Conservation (phyloP, 2,888 invertebrate genomes). For the Aporophyla nigra region DNA sequence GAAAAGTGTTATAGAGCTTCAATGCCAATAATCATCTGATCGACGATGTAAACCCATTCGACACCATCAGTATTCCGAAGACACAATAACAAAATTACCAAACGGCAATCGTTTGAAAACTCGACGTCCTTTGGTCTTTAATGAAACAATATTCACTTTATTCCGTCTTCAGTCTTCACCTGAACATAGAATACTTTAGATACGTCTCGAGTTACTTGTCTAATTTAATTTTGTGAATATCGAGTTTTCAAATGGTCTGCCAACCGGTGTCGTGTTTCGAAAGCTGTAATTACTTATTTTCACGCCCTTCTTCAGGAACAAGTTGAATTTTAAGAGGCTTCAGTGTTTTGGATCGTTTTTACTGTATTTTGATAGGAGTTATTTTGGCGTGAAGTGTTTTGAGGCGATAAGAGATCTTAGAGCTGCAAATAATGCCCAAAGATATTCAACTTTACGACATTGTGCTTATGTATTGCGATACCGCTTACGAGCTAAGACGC, state of each 20-base stretch:
- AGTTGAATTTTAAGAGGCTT: slow-evolving; percentile 45
- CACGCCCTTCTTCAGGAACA: slow-evolving; percentile 29
- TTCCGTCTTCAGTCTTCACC: slow-evolving; percentile 42
- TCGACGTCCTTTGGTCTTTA: slow-evolving; percentile 37
- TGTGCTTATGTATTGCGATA: background rate
- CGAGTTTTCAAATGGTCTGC: slow-evolving; percentile 41
- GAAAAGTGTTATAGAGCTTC: background rate
- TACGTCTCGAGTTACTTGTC: slow-evolving; percentile 37
- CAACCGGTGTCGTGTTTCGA: slow-evolving; percentile 45
- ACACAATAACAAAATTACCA: slow-evolving; percentile 49
- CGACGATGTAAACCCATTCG: background rate
- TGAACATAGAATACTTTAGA: slow-evolving; percentile 45
- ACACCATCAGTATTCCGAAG: slow-evolving; percentile 42
- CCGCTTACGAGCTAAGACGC: background rate
- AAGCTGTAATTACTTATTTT: slow-evolving; percentile 60
- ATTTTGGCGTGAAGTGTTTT: background rate
- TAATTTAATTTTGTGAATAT: slow-evolving; percentile 58
- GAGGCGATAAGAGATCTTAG: background rate
- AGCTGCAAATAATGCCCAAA: background rate
- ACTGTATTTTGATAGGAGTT: background rate
- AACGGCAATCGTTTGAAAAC: slow-evolving; percentile 51
- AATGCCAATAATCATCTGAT: background rate
- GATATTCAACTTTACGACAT: background rate
- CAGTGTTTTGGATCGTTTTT: slow-evolving; percentile 37
- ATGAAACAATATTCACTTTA: slow-evolving; percentile 60